Evolutionary conservation across 2,888 invertebrate genomes (phyloP).

Genomic region (Choreutis nemorana): DNA sequence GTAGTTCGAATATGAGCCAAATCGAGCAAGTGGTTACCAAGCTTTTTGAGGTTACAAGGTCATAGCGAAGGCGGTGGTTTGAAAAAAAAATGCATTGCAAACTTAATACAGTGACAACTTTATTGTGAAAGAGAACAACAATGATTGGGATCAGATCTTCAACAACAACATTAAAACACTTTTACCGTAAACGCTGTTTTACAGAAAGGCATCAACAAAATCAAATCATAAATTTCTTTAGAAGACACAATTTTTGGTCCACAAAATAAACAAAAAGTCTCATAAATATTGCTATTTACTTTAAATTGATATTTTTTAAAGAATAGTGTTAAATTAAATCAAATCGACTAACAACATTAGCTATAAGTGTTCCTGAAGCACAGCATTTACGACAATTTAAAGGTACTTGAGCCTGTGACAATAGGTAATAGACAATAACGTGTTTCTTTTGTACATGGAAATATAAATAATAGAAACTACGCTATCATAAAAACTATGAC

Average conservation of each 20-base stretch:
- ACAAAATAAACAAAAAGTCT: background rate
- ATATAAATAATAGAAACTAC: too few relatives aligned
- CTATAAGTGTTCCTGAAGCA: too few relatives aligned
- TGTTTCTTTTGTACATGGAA: too few relatives aligned
- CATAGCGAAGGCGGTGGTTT: too few relatives aligned
- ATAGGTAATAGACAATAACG: background rate
- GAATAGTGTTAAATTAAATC: background rate
- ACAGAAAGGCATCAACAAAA: too few relatives aligned
- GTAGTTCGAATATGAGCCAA: too few relatives aligned
- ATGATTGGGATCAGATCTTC: constrained; percentile 22
- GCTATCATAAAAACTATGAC: too few relatives aligned
- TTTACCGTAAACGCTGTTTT: constrained; percentile 6
- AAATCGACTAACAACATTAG: too few relatives aligned
- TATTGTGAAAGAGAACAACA: constrained; percentile 48
- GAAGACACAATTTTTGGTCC: background rate
- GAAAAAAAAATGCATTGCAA: constrained; percentile 15
- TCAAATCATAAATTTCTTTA: constrained; percentile 1
- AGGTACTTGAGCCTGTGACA: background rate
- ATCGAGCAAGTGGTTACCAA: too few relatives aligned
- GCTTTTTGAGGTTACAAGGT: too few relatives aligned
- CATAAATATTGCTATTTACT: background rate
- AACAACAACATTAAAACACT: constrained; percentile 17
- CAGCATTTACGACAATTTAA: too few relatives aligned
- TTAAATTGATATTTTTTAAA: background rate
- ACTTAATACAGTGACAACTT: constrained; percentile 49